Percentiles rank a stretch among this genome's conserved stretches.
Evolutionary conservation across 2,797 vertebrate species (phyloP).

Genomic region (Acanthis flammea): DNA sequence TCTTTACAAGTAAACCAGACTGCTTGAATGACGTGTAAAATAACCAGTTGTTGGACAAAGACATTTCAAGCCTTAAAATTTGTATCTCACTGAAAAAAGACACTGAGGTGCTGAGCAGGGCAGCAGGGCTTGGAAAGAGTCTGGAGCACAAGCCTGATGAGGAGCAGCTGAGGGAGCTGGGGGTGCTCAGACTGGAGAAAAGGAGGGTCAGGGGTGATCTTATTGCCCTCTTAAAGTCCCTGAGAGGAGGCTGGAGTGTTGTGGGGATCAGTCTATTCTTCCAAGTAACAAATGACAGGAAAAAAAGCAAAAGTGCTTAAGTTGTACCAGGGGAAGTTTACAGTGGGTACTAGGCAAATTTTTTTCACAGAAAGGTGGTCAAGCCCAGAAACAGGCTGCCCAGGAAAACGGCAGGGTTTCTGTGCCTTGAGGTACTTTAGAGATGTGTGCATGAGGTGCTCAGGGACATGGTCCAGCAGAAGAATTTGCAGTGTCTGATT

Average conservation of each 20-base stretch:
- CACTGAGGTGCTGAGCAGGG: fast-evolving
- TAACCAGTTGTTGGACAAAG: neutral
- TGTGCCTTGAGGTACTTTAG: neutral
- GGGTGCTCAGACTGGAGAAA: neutral
- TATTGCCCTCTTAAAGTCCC: fast-evolving
- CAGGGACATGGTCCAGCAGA: neutral
- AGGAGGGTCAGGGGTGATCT: fast-evolving
- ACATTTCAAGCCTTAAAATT: neutral
- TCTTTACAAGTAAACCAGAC: neutral
- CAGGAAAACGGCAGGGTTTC: neutral
- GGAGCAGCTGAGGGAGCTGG: neutral
- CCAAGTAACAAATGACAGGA: neutral
- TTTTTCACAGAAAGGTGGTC: fast-evolving
- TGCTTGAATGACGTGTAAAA: neutral
- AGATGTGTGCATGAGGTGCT: fast-evolving
- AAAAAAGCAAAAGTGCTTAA: neutral
- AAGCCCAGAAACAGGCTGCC: neutral
- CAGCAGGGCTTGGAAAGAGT: neutral
- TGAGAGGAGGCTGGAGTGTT: fast-evolving
- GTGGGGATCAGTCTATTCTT: fast-evolving
- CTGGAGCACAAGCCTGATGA: neutral
- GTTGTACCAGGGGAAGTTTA: neutral
- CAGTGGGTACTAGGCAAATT: neutral
- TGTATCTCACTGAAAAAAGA: neutral
- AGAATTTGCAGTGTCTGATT: neutral